Conservation (phyloP, 2,888 invertebrate genomes). For the Cheilosia vernalis region DNA sequence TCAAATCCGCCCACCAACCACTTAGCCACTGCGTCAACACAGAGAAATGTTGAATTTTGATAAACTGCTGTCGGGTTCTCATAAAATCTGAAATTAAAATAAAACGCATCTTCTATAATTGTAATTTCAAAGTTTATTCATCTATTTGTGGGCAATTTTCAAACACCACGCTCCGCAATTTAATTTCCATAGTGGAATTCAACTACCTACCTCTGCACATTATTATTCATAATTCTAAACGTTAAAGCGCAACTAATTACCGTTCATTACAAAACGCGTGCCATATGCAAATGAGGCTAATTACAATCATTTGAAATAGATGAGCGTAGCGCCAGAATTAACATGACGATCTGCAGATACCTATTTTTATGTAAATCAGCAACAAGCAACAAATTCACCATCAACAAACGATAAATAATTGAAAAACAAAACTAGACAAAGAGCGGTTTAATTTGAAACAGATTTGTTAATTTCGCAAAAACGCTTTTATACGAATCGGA, state of each 20-base stretch:
- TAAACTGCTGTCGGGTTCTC: no score
- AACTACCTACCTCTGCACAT: not conserved
- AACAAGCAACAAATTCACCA: constrained; percentile 6
- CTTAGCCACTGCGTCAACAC: no score
- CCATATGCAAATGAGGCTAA: constrained; percentile 41
- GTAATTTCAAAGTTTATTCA: not conserved
- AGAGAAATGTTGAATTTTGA: no score
- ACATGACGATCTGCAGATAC: constrained; percentile 15
- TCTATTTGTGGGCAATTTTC: no score
- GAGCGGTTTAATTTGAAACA: constrained; percentile 1
- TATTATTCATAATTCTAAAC: constrained; percentile 8
- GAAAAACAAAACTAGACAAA: constrained; percentile 12
- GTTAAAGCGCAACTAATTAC: constrained; percentile 35
- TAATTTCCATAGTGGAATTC: not conserved
- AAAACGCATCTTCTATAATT: not conserved
- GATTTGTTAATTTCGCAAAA: constrained; percentile 33
- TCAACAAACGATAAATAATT: constrained; percentile 13
- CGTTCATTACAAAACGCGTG: constrained; percentile 38
- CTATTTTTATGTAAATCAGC: constrained; percentile 25
- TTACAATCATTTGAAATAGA: constrained; percentile 9
- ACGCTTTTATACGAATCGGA: constrained; percentile 6
- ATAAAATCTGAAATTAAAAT: no score
- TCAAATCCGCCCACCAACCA: no score
- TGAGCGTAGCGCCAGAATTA: not conserved
- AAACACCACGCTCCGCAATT: not conserved